phyloP scores from a whole-genome alignment of 2,797 vertebrate species.

The Melanotaenia nigrans region DNA sequence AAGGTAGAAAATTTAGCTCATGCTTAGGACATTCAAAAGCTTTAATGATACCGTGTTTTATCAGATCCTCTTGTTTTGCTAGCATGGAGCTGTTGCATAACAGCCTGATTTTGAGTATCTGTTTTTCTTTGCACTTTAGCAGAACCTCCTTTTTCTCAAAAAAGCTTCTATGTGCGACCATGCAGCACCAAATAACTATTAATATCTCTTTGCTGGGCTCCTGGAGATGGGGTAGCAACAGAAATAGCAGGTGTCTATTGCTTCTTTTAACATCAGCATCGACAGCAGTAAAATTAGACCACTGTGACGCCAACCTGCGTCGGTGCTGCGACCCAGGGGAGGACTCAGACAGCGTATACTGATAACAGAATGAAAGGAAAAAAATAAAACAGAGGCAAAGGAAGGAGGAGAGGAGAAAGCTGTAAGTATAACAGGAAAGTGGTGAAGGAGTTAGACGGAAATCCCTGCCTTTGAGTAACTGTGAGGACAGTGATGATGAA shows the following conservation, averaged over 20 bases:
- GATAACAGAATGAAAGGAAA: slow-evolving; percentile 53
- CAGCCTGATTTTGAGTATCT: slow-evolving; percentile 45
- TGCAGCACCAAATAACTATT: slow-evolving; percentile 86
- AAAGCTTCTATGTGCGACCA: slow-evolving; percentile 68
- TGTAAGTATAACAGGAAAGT: slow-evolving; percentile 51
- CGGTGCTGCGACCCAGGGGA: slow-evolving; percentile 91
- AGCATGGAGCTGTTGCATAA: slow-evolving; percentile 56
- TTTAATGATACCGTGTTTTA: slow-evolving; percentile 9
- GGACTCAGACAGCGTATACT: slow-evolving; percentile 73
- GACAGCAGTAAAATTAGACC: slow-evolving; percentile 96
- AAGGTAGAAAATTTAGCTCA: background rate
- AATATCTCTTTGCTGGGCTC: slow-evolving; percentile 71
- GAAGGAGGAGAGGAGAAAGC: slow-evolving; percentile 45
- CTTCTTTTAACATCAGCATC: slow-evolving; percentile 95
- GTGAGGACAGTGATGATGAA: slow-evolving; percentile 65
- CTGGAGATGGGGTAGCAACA: slow-evolving; percentile 81
- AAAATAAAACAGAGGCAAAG: slow-evolving; percentile 21
- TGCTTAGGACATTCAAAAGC: slow-evolving; percentile 9
- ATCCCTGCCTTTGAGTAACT: slow-evolving; percentile 63
- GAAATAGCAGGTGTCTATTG: slow-evolving; percentile 95
- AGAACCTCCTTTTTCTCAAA: slow-evolving; percentile 32
- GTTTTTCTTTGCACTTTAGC: slow-evolving; percentile 53
- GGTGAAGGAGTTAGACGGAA: slow-evolving; percentile 56
- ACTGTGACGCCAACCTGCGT: slow-evolving; percentile 93
- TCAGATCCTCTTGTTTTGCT: slow-evolving; percentile 34